Evolutionary conservation across 2,113 vertebrate species (phyloP).

Genomic region (Lagopus muta): DNA sequence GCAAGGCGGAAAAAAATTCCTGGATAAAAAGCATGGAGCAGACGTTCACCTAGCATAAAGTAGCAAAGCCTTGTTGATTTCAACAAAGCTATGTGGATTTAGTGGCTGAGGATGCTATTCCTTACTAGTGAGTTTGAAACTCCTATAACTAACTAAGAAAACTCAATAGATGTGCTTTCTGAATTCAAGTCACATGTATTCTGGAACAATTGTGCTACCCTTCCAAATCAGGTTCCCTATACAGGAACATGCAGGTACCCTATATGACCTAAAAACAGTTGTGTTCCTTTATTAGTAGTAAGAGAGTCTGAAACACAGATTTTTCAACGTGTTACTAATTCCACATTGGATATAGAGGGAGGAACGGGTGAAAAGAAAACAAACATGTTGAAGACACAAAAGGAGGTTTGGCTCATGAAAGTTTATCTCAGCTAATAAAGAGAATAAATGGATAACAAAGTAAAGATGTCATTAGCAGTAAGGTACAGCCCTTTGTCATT

Average conservation of each 20-base stretch:
- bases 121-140: background rate
- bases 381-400: background rate
- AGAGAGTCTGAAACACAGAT: background rate
- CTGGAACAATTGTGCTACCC: background rate
- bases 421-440: constrained; percentile 56
- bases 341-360: background rate
- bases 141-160: background rate
- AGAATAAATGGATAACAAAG: constrained; percentile 30
- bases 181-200: background rate
- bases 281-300: background rate
- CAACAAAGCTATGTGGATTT: background rate
- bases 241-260: background rate
- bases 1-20: background rate
- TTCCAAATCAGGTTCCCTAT: background rate
- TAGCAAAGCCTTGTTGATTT: background rate
- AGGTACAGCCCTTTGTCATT: constrained; percentile 11
- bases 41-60: constrained; percentile 8
- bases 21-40: constrained; percentile 4
- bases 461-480: constrained; percentile 26
- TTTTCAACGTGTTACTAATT: background rate
- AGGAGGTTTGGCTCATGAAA: constrained; percentile 40
- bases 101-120: background rate
- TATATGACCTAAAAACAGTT: background rate
- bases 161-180: background rate
- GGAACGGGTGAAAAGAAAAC: background rate